phyloP scores from a whole-genome alignment of 2,113 vertebrate species.

The Phalacrocorax carbo region DNA sequence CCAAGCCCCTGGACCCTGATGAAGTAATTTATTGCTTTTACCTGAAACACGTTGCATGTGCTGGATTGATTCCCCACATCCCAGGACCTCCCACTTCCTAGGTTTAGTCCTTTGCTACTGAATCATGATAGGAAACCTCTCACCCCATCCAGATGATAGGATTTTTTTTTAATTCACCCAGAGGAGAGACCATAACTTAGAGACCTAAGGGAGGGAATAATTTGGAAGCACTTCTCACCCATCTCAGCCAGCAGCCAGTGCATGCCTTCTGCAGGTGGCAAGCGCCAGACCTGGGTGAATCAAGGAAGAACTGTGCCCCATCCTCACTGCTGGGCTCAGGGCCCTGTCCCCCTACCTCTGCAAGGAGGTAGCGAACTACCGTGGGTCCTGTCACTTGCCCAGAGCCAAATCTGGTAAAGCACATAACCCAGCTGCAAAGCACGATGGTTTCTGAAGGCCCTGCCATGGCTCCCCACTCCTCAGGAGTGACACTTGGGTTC shows the following conservation, averaged over 20 bases:
- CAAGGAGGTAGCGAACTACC: not conserved
- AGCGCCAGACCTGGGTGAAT: not conserved
- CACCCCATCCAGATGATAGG: not conserved
- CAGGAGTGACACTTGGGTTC: not conserved
- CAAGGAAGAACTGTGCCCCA: not conserved
- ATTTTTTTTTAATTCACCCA: not conserved
- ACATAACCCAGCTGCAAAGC: not conserved
- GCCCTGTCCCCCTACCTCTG: not conserved
- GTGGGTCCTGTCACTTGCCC: not conserved
- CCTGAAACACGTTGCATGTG: not conserved
- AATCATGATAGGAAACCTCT: not conserved
- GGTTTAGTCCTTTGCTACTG: not conserved
- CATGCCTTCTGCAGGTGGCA: not conserved
- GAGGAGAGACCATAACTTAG: not conserved
- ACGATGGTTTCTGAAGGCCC: not conserved
- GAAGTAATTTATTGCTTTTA: not conserved
- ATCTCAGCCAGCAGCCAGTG: not conserved
- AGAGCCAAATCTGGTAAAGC: not conserved
- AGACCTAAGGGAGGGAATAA: not conserved
- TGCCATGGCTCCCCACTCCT: fast-evolving
- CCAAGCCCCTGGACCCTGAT: not conserved
- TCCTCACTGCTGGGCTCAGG: not conserved
- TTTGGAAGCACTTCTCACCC: not conserved
- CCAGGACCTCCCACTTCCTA: not conserved
- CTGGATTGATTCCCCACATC: not conserved